Percentiles rank a stretch among this genome's conserved stretches.
Conservation (phyloP, 1,140 invertebrate genomes). For the Leptinotarsa lineolata region DNA sequence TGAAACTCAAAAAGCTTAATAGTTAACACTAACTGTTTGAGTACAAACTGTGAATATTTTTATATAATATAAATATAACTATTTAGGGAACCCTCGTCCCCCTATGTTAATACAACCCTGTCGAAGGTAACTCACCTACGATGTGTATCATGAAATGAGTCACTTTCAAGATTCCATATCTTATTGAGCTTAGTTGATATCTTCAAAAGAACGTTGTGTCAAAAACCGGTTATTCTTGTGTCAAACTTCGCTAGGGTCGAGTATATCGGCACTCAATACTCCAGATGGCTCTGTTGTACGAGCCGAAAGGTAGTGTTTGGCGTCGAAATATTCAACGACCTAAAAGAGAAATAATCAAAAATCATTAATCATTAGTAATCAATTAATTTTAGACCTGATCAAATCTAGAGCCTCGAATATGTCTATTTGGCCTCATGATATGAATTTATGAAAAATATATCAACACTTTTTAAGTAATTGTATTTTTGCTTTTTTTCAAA, state of each 20-base stretch:
- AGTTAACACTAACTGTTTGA: background rate
- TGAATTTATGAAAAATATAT: too few relatives aligned
- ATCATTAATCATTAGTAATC: background rate
- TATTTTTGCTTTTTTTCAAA: too few relatives aligned
- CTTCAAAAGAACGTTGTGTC: background rate
- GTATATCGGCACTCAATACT: conserved; percentile 40
- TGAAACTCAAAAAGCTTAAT: background rate
- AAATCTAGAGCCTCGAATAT: too few relatives aligned
- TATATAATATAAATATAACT: background rate
- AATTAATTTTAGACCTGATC: too few relatives aligned
- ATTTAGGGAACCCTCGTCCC: background rate
- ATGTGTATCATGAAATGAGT: background rate
- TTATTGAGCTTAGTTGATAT: background rate
- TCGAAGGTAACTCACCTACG: background rate
- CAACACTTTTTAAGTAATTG: too few relatives aligned
- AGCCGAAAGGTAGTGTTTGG: conserved; percentile 51
- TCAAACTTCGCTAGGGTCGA: conserved; percentile 45
- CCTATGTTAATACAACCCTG: background rate
- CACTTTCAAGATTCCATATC: background rate
- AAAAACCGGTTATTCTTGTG: background rate
- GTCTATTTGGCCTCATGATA: too few relatives aligned
- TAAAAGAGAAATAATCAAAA: conserved; percentile 35
- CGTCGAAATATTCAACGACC: conserved; percentile 53
- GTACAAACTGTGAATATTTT: conserved; percentile 9
- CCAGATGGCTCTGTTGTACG: conserved; percentile 44